Evolutionary conservation across 2,113 vertebrate species (phyloP).

Genomic region (Rhinolophus sinicus): DNA sequence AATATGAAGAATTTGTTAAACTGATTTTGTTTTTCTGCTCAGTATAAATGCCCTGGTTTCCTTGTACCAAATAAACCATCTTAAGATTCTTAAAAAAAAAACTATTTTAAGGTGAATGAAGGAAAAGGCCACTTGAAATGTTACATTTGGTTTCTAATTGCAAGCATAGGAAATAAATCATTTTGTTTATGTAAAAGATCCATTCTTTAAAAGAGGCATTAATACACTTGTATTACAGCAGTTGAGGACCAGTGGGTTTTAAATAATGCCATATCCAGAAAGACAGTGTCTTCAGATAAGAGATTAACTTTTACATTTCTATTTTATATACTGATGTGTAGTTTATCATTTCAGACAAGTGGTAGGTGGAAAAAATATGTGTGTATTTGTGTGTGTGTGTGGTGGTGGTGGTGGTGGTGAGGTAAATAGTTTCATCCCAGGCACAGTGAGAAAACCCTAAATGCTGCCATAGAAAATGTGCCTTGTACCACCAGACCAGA

Average conservation of each 20-base stretch:
- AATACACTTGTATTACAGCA: not conserved
- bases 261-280: not conserved
- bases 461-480: not conserved
- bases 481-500: not conserved
- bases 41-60: not conserved
- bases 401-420: no score
- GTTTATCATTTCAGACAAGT: not conserved
- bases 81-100: not conserved
- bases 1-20: not conserved
- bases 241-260: not conserved
- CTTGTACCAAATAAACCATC: not conserved
- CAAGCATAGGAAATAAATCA: not conserved
- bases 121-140: constrained; percentile 11
- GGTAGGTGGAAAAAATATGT: not conserved
- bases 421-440: not conserved
- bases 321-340: not conserved
- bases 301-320: constrained; percentile 7
- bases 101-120: not conserved
- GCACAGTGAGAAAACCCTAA: not conserved
- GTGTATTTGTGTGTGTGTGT: not conserved
- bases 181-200: not conserved
- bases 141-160: constrained; percentile 6
- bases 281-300: not conserved
- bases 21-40: not conserved
- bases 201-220: not conserved